phyloP scores from a whole-genome alignment of 2,797 vertebrate genomes.

The Odontamblyopus rebecca region DNA sequence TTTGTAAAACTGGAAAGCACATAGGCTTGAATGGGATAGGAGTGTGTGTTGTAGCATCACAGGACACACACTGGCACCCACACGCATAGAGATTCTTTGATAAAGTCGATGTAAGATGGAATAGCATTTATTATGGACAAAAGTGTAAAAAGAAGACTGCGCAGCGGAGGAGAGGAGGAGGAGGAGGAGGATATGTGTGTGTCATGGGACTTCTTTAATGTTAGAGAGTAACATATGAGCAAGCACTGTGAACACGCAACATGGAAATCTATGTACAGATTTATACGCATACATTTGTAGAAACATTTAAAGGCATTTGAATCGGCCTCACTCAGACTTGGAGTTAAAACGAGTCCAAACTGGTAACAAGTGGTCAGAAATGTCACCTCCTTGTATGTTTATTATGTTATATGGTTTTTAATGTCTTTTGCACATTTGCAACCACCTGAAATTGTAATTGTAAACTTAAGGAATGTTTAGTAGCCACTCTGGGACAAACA shows the following conservation, averaged over 20 bases:
- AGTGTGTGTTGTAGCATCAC: conserved; percentile 61
- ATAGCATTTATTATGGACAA: conserved; percentile 50
- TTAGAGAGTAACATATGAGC: conserved; percentile 61
- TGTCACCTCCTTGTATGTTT: conserved; percentile 3
- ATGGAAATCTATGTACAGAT: conserved; percentile 45
- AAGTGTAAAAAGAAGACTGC: conserved; percentile 41
- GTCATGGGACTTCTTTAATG: conserved; percentile 66
- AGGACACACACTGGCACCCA: conserved; percentile 34
- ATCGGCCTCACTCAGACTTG: conserved; percentile 11
- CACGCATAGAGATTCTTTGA: conserved; percentile 46
- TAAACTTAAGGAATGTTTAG: background rate
- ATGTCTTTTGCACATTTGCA: background rate
- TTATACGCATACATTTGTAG: conserved; percentile 49
- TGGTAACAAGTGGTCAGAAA: conserved; percentile 3
- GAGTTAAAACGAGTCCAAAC: background rate
- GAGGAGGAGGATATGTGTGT: conserved; percentile 42
- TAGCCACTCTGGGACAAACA: background rate
- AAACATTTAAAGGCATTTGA: conserved; percentile 56
- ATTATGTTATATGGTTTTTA: background rate
- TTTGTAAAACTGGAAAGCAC: conserved; percentile 40
- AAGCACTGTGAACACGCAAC: conserved; percentile 73
- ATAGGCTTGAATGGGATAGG: conserved; percentile 53
- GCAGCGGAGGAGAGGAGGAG: conserved; percentile 23
- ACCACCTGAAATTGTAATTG: background rate
- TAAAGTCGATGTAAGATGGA: conserved; percentile 47